Percentiles rank a stretch among this genome's conserved stretches.
These are phyloP conservation scores for Triplophysa tibetana DNA, from an alignment of 2,113 vertebrate genomes.

Conservation along the genomic window DNA sequence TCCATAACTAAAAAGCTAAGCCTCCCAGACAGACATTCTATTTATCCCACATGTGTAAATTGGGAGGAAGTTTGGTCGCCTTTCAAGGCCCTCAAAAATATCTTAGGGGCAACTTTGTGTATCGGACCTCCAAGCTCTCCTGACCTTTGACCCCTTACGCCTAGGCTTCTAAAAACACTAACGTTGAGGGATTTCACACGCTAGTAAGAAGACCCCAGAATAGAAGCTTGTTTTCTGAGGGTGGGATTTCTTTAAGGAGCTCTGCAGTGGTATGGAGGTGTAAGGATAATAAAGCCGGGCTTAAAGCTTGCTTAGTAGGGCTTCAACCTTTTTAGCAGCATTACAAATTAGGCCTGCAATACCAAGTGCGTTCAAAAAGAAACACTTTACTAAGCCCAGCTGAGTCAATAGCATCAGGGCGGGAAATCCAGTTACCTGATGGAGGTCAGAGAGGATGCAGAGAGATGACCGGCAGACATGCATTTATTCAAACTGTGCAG, in stretches of 20 bases:
- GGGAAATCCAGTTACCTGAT: constrained; percentile 62
- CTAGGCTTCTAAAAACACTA: constrained; percentile 41
- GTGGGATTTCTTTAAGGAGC: constrained; percentile 37
- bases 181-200: constrained; percentile 34
- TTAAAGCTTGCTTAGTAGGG: constrained; percentile 62
- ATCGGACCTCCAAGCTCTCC: constrained; percentile 44
- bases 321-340: constrained; percentile 66
- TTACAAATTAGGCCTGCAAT: constrained; percentile 67
- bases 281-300: constrained; percentile 70
- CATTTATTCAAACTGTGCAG: constrained; percentile 8
- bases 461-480: constrained; percentile 16
- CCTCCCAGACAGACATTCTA: constrained; percentile 20
- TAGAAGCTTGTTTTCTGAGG: constrained; percentile 45
- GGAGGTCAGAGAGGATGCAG: constrained; percentile 42
- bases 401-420: constrained; percentile 70
- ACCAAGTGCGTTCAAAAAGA: constrained; percentile 50
- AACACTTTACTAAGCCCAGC: constrained; percentile 68
- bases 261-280: constrained; percentile 61
- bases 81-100: constrained; percentile 43
- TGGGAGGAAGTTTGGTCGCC: constrained; percentile 48
- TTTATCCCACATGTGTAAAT: constrained; percentile 32
- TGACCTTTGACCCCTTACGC: constrained; percentile 46
- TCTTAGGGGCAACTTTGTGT: constrained; percentile 42
- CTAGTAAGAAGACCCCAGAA: constrained; percentile 31
- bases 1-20: constrained; percentile 21